These are phyloP conservation scores for Neolamprologus modestus DNA, from an alignment of 2,113 vertebrate species.

Conservation along the genomic window DNA sequence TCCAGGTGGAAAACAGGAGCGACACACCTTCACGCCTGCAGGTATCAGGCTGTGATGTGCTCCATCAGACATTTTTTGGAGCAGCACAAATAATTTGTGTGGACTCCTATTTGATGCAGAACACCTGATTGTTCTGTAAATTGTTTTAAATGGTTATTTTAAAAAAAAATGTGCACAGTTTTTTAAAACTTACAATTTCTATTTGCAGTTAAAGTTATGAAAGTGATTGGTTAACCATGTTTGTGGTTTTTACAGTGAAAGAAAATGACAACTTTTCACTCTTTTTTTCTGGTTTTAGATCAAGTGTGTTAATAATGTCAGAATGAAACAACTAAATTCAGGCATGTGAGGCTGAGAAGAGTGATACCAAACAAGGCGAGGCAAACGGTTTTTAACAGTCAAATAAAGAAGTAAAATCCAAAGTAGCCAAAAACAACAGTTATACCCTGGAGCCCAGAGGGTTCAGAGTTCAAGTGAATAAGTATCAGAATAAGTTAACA, in stretches of 20 bases:
- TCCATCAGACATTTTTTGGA: background rate
- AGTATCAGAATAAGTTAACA: background rate
- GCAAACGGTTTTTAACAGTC: background rate
- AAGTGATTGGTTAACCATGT: background rate
- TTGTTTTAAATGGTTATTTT: background rate
- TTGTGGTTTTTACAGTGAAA: background rate
- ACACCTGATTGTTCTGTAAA: background rate
- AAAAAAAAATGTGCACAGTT: fast-evolving
- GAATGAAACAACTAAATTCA: background rate
- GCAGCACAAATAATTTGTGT: background rate
- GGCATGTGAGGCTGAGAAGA: background rate
- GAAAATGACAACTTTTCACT: background rate
- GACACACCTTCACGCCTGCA: background rate
- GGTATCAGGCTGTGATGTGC: background rate
- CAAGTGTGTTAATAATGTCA: background rate
- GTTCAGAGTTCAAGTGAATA: background rate
- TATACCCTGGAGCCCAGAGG: background rate
- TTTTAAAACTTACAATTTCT: background rate
- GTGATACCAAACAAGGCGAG: background rate
- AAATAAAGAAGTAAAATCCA: background rate
- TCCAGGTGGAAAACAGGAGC: background rate
- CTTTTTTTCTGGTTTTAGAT: background rate
- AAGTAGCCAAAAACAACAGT: background rate
- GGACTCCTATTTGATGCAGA: background rate
- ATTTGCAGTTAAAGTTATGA: background rate